Evolutionary conservation across 2,888 invertebrate genomes (phyloP).

Genomic region (Drosophila niveifrons): DNA sequence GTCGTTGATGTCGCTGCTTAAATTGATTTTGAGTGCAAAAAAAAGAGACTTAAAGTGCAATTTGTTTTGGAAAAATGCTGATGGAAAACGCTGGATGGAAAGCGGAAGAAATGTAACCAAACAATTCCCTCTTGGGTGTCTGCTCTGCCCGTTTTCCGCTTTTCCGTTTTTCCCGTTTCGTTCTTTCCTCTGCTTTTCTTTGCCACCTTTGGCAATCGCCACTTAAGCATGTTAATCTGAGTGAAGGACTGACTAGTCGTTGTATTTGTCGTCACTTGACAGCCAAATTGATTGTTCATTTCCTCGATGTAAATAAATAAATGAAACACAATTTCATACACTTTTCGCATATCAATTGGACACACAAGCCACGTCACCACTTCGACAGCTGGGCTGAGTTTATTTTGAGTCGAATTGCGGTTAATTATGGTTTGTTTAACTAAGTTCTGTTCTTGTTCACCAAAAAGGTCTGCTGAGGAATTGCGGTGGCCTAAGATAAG

Average conservation of each 20-base stretch:
- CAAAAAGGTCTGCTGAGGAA: background rate
- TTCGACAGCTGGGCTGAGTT: background rate
- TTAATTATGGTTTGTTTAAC: constrained; percentile 1
- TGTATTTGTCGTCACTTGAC: constrained; percentile 42
- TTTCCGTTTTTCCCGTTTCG: background rate
- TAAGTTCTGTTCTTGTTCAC: background rate
- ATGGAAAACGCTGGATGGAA: constrained; percentile 55
- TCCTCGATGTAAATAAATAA: constrained; percentile 36
- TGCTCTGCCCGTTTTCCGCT: constrained; percentile 18
- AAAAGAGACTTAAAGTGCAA: constrained; percentile 54
- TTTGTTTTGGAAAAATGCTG: constrained; percentile 50
- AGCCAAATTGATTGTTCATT: constrained; percentile 51
- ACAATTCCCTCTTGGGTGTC: constrained; percentile 31
- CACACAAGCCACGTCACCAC: background rate
- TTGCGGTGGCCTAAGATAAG: background rate
- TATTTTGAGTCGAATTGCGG: background rate
- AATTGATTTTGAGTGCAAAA: constrained; percentile 56
- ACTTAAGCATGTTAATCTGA: constrained; percentile 44
- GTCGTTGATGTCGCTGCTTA: constrained; percentile 31
- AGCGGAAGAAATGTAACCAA: constrained; percentile 43
- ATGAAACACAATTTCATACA: constrained; percentile 18
- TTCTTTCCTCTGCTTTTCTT: background rate
- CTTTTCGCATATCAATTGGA: background rate
- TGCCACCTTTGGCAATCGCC: constrained; percentile 20
- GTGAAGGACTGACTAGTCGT: constrained; percentile 30